These are phyloP conservation scores for Loripinus fragilis DNA, from an alignment of 2,888 invertebrate species.

Conservation along the genomic window DNA sequence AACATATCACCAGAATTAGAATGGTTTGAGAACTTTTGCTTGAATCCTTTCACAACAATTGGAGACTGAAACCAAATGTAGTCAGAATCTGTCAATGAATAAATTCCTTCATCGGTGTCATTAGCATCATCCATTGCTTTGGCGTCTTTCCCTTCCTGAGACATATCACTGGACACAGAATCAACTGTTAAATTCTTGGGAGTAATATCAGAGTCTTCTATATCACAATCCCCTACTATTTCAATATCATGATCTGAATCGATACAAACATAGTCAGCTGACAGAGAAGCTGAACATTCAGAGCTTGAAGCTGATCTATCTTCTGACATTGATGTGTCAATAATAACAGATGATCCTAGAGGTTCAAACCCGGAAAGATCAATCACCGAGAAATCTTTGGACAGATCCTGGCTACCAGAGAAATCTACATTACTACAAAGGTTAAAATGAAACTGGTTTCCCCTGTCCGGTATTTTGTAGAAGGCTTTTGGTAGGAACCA, in stretches of 20 bases:
- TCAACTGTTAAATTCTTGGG: background rate
- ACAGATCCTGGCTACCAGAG: constrained; percentile 57
- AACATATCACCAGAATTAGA: background rate
- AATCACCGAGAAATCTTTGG: constrained; percentile 55
- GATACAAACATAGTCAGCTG: constrained; percentile 53
- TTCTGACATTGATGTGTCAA: constrained; percentile 32
- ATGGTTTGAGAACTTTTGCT: constrained; percentile 11
- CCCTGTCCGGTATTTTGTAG: constrained; percentile 66
- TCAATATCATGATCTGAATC: constrained; percentile 40
- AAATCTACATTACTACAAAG: constrained; percentile 43
- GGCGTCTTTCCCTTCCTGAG: background rate
- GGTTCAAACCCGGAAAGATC: constrained; percentile 76
- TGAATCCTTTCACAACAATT: constrained; percentile 66
- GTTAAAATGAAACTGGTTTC: constrained; percentile 63
- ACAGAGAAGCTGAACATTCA: constrained; percentile 35
- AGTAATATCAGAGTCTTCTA: background rate
- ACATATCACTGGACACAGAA: constrained; percentile 14
- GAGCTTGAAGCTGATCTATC: constrained; percentile 16
- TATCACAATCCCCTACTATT: background rate
- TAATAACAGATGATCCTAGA: constrained; percentile 57
- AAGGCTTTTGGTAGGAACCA: constrained; percentile 72
- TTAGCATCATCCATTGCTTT: background rate
- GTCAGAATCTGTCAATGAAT: constrained; percentile 24
- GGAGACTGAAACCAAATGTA: constrained; percentile 74
- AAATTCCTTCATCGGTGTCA: background rate